Evolutionary conservation across 2,797 vertebrate genomes (phyloP), one percentile per base, ranked within the genome.

Genomic region (Todus mexicanus): DNA sequence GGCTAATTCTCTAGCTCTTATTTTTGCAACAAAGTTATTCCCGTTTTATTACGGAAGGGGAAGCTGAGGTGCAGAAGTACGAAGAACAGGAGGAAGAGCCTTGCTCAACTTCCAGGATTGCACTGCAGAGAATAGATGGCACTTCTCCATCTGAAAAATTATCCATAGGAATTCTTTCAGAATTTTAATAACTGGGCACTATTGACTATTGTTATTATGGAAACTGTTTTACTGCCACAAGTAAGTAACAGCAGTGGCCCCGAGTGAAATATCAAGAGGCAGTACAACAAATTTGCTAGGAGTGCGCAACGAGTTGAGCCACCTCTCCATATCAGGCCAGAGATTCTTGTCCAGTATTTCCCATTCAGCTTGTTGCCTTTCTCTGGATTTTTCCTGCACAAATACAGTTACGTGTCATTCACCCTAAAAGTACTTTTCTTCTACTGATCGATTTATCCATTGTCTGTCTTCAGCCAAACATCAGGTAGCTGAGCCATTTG

Each of bases 401-500:
- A 90, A 84, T 38, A 72, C n/a, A 89, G 22, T 64, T 45, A 57
- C 37, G 27, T 63, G 84, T 79, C 60, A 81, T 86, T 91, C 78
- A 57, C 59, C 61, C 47, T 80, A 59, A 72, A 92, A 93, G 89
- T n/a, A 70, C 73, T 88, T 92, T 80, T 78, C 63, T 89, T 59
- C 45, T 48, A 65, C 43, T 1, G 9, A 89, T 59, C 5, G 0
- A 77, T 79, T 65, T 79, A 56, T 76, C 38, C 40, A 88, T 78
- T 64, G 11, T 59, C 61, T 94, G 79, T 92, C 73, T 82, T 93
- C 69, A 65, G 78, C 43, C 61, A 94, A 76, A 72, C 75, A 75
- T 35, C 60, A 83, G 40, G n/a, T 84, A 48, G 63, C 64, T 89
- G 45, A 48, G 35, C 60, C 38, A 84, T 72, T 70, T 89, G 60